These are phyloP conservation scores for Babylonia areolata DNA, from an alignment of 1,140 invertebrate species.

Conservation along the genomic window DNA sequence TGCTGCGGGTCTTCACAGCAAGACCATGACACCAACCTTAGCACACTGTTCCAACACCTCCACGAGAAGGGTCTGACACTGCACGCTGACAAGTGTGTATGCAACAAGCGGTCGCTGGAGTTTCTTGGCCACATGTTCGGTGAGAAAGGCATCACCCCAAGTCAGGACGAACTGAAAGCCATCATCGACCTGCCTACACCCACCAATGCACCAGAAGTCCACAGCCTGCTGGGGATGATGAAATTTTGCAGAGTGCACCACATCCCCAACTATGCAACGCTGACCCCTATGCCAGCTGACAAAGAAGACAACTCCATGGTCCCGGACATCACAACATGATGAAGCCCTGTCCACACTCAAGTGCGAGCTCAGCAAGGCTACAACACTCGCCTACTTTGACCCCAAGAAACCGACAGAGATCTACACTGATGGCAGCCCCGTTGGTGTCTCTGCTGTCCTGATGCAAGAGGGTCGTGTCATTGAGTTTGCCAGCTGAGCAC, in stretches of 20 bases:
- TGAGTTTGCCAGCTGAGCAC: constrained; percentile 47
- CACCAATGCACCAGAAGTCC: constrained; percentile 38
- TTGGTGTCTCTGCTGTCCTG: constrained; percentile 46
- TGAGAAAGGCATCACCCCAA: constrained; percentile 41
- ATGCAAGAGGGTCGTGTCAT: constrained; percentile 34
- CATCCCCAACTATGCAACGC: too few relatives aligned
- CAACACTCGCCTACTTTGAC: constrained; percentile 52
- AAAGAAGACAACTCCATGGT: constrained; percentile 29
- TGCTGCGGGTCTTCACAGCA: constrained; percentile 40
- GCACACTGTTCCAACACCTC: constrained; percentile 49
- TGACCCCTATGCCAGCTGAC: constrained; percentile 32
- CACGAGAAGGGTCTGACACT: constrained; percentile 53
- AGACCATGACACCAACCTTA: constrained; percentile 56
- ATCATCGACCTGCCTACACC: constrained; percentile 40
- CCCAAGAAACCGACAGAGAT: constrained; percentile 40
- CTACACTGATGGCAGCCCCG: constrained; percentile 49
- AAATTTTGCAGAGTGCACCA: too few relatives aligned
- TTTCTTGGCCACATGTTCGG: constrained; percentile 58
- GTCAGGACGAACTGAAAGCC: constrained; percentile 43
- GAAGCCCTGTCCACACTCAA: constrained; percentile 39
- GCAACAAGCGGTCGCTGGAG: constrained; percentile 41
- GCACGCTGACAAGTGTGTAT: constrained; percentile 57
- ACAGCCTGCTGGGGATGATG: constrained; percentile 39
- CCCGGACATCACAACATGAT: constrained; percentile 41
- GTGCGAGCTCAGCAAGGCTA: constrained; percentile 37